Evolutionary conservation across 2,888 invertebrate genomes (phyloP), one percentile per base, ranked within the genome.

Genomic region (Pyrocoelia pectoralis): DNA sequence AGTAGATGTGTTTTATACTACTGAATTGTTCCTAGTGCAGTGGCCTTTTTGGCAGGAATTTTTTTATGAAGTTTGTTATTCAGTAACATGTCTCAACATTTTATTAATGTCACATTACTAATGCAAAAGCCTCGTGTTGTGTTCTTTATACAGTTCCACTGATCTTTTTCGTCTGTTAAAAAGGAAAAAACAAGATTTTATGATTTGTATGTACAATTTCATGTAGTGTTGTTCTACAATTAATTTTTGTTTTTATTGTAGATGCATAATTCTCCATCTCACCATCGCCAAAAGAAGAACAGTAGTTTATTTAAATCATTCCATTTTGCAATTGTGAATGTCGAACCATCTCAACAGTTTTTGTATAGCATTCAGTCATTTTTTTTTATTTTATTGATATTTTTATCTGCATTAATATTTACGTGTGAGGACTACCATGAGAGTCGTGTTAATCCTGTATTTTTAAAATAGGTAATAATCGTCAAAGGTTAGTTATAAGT

Each of bases 261-360:
- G 59, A 52, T 59, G 52, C 53, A 52, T 59, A 59, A 59, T 29
- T 12, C 8, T 46, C 13, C 52, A 59, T 46, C 57, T 61, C 52
- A 52, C 56, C 53, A 43, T 43, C 41, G 51, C 17, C 53, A 17
- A 40, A 29, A 50, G 18, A 57, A 62, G 48, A 51, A 57, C 43
- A 46, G 41, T 56, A 56, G 17, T 57, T 56, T 62, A 62, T 56
- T 62, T 56, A 53, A 61, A 56, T 62, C 62, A 62, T 62, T 62
- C 62, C 62, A 62, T 61, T 56, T 52, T 33, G 17, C 62, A 57
- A 41, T 41, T 57, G 57, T 56, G 61, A 56, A 14, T 55, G 19
- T 40, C 12, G 12, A 9, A 48, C 24, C 43, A 46, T 48, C 28
- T 33, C 9, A 56, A 48, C 18, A 28, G 6, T 56, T 2, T 28